phyloP scores from a whole-genome alignment of 2,888 invertebrate species.

The Trimorus sp. region DNA sequence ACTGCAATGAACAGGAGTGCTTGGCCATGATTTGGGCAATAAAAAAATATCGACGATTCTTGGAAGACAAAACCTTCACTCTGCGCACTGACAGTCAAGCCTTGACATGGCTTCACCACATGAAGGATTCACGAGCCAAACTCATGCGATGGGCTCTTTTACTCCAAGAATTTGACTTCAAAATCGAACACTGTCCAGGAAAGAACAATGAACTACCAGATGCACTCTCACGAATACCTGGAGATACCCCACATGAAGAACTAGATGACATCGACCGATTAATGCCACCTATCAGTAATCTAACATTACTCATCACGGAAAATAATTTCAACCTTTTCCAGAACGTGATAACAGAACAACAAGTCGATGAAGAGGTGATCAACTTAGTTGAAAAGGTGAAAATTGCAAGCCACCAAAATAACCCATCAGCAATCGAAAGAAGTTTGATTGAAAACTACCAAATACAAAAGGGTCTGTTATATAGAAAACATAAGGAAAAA shows the following conservation, averaged over 20 bases:
- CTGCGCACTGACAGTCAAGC: slow-evolving; percentile 36
- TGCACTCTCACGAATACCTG: not conserved
- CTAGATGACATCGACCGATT: not conserved
- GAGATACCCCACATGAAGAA: not conserved
- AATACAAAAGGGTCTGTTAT: not conserved
- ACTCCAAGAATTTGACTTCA: slow-evolving; percentile 57
- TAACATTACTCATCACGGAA: not conserved
- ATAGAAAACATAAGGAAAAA: not conserved
- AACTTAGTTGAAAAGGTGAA: not conserved
- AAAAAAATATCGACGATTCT: slow-evolving; percentile 15
- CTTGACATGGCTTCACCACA: slow-evolving; percentile 30
- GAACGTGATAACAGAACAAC: slow-evolving; percentile 10
- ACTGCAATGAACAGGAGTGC: slow-evolving; percentile 22
- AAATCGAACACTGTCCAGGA: slow-evolving; percentile 57
- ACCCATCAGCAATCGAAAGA: too few relatives aligned
- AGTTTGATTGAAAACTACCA: slow-evolving; percentile 14
- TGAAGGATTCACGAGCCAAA: slow-evolving; percentile 3
- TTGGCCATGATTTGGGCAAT: slow-evolving; percentile 10
- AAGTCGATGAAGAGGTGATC: not conserved
- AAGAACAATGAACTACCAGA: slow-evolving; percentile 5
- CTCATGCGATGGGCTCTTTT: slow-evolving; percentile 26
- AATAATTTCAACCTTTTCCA: not conserved
- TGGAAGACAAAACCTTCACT: slow-evolving; percentile 5
- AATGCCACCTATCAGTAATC: not conserved
- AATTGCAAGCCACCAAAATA: not conserved